These are phyloP conservation scores for Chaetura pelagica DNA, from an alignment of 2,113 vertebrate genomes.

Conservation along the genomic window DNA sequence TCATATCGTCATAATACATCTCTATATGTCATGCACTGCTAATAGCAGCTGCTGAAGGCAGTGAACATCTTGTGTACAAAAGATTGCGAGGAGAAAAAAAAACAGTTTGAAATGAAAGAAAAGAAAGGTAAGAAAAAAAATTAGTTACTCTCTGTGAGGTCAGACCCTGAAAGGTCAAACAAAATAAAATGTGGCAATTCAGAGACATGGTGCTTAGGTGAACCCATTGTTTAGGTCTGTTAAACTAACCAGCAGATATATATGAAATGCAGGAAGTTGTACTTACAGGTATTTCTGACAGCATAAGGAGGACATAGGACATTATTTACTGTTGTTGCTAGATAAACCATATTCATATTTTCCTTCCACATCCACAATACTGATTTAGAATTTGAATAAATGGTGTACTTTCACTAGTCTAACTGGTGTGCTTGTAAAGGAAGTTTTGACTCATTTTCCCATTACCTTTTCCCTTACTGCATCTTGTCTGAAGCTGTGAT, in stretches of 20 bases:
- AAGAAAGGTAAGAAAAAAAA: neutral
- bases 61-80: too few relatives aligned
- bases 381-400: neutral
- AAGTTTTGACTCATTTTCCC: neutral
- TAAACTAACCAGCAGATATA: neutral
- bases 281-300: neutral
- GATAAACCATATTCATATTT: neutral
- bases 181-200: neutral
- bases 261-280: neutral
- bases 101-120: neutral
- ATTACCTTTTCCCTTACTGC: neutral
- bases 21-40: neutral
- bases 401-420: neutral
- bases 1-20: neutral
- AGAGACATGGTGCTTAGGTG: neutral
- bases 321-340: neutral
- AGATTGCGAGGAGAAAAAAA: neutral
- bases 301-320: neutral
- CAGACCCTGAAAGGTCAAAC: neutral
- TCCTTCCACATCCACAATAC: neutral
- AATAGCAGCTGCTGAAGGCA: neutral
- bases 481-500: neutral
- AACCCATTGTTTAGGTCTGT: neutral
- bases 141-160: neutral
- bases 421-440: neutral